Percentiles rank a stretch among this genome's conserved stretches.
phyloP scores from a whole-genome alignment of 2,888 invertebrate genomes.

The Tetramorium bicarinatum region DNA sequence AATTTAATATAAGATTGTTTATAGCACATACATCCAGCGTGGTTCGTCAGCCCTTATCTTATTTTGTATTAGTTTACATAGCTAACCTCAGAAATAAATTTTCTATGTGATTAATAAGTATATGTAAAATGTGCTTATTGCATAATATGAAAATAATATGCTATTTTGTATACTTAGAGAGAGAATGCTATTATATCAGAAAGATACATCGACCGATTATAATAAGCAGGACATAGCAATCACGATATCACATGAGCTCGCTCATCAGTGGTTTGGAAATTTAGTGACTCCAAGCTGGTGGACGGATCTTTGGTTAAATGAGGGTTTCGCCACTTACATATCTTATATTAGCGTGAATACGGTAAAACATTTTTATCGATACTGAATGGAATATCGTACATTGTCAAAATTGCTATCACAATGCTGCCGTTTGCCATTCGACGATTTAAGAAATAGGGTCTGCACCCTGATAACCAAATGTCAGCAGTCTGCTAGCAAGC shows the following conservation, averaged over 20 bases:
- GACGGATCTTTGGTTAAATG: slow-evolving; percentile 92
- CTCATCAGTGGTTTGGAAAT: slow-evolving; percentile 95
- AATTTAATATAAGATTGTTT: no score
- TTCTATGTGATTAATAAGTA: neutral
- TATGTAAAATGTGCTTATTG: neutral
- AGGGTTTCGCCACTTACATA: slow-evolving; percentile 92
- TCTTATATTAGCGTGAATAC: slow-evolving; percentile 88
- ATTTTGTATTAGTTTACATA: no score
- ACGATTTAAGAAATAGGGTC: neutral
- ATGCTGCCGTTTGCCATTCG: neutral
- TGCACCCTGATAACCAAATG: no score
- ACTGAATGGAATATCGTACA: neutral
- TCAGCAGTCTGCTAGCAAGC: no score
- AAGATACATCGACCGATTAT: slow-evolving; percentile 87
- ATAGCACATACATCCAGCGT: no score
- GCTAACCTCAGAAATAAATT: no score
- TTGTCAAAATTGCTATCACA: neutral
- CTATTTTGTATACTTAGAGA: slow-evolving; percentile 81
- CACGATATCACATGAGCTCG: slow-evolving; percentile 92
- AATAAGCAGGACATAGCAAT: slow-evolving; percentile 90
- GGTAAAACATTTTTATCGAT: slow-evolving; percentile 82
- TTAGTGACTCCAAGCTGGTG: slow-evolving; percentile 93
- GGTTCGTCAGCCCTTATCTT: no score
- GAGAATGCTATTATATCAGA: slow-evolving; percentile 79
- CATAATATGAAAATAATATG: neutral